phyloP scores from a whole-genome alignment of 2,888 invertebrate genomes.

The Ochropleura leucogaster region DNA sequence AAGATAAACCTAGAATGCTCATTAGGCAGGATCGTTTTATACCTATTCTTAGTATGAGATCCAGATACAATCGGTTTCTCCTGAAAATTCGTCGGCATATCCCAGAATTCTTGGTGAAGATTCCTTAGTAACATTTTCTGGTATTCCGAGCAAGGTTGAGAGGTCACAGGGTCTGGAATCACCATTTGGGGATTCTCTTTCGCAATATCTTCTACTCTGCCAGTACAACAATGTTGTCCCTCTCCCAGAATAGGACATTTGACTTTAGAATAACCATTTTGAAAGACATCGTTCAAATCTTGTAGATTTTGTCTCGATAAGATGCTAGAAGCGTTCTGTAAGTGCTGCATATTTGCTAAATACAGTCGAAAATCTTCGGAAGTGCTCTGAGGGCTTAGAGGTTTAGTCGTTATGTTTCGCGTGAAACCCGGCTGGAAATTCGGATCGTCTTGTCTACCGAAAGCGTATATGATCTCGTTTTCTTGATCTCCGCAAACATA shows the following conservation, averaged over 20 bases:
- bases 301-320: slow-evolving; percentile 91
- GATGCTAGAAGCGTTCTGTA: slow-evolving; percentile 93
- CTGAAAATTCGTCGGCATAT: slow-evolving; percentile 97
- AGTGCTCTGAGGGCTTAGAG: slow-evolving; percentile 92
- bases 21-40: slow-evolving; percentile 97
- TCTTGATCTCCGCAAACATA: slow-evolving; percentile 88
- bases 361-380: slow-evolving; percentile 93
- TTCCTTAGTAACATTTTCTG: slow-evolving; percentile 92
- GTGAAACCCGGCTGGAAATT: slow-evolving; percentile 82
- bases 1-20: slow-evolving; percentile 96
- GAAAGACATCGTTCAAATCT: slow-evolving; percentile 90
- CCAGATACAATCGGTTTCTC: slow-evolving; percentile 97
- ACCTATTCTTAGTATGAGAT: slow-evolving; percentile 97
- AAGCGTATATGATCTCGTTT: slow-evolving; percentile 88
- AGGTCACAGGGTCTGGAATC: slow-evolving; percentile 78
- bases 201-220: slow-evolving; percentile 77
- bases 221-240: slow-evolving; percentile 82
- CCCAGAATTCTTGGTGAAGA: slow-evolving; percentile 97
- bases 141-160: slow-evolving; percentile 90
- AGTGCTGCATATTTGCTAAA: slow-evolving; percentile 93
- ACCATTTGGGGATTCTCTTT: slow-evolving; percentile 84
- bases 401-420: slow-evolving; percentile 91
- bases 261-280: slow-evolving; percentile 88
- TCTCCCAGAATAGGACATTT: slow-evolving; percentile 79
- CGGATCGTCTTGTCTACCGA: slow-evolving; percentile 84